Base-by-base conservation (phyloP, 2,888 invertebrate genomes). In the Eupithecia inturbata region DNA sequence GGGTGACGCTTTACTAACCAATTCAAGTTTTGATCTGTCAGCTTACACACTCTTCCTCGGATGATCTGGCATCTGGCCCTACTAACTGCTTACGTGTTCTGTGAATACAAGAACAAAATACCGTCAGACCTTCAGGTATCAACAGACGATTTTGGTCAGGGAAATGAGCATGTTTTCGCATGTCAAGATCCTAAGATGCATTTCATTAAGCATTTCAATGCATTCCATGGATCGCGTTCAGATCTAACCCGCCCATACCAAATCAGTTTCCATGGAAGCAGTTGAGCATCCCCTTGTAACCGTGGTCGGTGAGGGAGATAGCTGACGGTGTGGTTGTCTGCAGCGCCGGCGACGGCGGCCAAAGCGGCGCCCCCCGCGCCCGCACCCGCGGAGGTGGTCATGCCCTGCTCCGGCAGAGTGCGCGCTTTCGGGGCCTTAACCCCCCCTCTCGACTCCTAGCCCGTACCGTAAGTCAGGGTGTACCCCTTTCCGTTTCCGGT, bases 361-460 rank as follows among this genome's bases (percentile, higher is more conserved):
- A 74, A 67, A 57, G 72, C 70, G 63, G 63, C 72, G 77, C 77
- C 80, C 80, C 82, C 84, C 71, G 81, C 86, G 68, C 85, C 88
- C 76, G 84, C 85, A 74, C 88, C 87, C 49, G 91, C 91, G 71
- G 88, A 85, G 79, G 86, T 87, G 78, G 93, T 94, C 82, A 85
- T 91, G 82, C 94, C 95, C 66, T 89, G 92, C 77, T 93, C 95
- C 75, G 95, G 95, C 82, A 88, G 87, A 81, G 93, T 95, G 81
- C 91, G 91, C 81, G 85, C 82, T 76, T 81, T 88, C 78, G 92
- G 89, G 77, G 89, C 89, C 82, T 81, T 86, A 81, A 79, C 86
- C 86, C 86, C 90, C 74, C 87, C 85, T 81, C 81, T 83, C 81
- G 87, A 88, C 77, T 85, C 90, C 82, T 92, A 90, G 87, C 79